Percentiles rank a stretch among this genome's conserved stretches.
phyloP scores from a whole-genome alignment of 2,888 invertebrate species.

The Drosophila fulvimacula region DNA sequence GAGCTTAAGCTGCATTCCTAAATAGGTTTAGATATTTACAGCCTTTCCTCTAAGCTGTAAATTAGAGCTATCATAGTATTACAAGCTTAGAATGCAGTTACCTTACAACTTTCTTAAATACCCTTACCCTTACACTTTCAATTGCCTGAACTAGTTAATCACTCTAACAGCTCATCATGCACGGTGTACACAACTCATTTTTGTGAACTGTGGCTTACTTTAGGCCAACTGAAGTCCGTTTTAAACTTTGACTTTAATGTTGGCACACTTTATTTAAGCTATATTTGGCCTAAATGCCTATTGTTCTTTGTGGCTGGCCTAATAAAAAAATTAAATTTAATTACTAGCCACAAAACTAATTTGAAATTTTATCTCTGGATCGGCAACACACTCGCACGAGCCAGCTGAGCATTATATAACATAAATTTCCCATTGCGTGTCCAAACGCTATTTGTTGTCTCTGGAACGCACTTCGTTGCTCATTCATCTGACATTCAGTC shows the following conservation, averaged over 20 bases:
- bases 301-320: constrained; percentile 56
- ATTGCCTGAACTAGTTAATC: background rate
- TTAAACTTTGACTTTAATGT: constrained; percentile 6
- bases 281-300: constrained; percentile 21
- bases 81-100: too few species aligned
- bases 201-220: background rate
- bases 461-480: constrained; percentile 47
- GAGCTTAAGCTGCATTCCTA: background rate
- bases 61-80: too few species aligned
- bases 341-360: constrained; percentile 78
- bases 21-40: background rate
- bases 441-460: constrained; percentile 73
- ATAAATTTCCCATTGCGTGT: constrained; percentile 80
- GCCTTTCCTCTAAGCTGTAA: too few species aligned
- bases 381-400: constrained; percentile 40
- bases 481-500: constrained; percentile 29
- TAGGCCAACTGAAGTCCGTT: constrained; percentile 1
- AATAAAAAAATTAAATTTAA: constrained; percentile 78
- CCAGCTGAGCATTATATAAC: constrained; percentile 69
- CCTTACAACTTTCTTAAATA: too few species aligned
- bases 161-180: background rate
- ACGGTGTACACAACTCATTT: background rate
- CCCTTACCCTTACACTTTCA: background rate
- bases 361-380: constrained; percentile 75
- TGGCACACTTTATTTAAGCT: constrained; percentile 34